phyloP scores from a whole-genome alignment of 2,888 invertebrate genomes.

The Leptopilina drosophilae region DNA sequence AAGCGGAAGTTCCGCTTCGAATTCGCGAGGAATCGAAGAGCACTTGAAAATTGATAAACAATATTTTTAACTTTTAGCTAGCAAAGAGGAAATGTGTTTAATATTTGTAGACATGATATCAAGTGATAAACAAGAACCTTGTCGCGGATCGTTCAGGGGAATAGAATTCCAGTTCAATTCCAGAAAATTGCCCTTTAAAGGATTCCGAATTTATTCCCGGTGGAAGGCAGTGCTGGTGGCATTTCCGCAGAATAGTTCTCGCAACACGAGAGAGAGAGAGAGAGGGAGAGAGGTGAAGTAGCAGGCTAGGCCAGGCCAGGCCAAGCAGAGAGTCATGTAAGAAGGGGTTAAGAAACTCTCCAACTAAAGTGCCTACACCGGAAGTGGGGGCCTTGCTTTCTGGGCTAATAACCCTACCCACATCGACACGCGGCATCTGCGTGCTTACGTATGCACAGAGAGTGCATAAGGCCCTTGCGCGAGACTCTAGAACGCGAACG shows the following conservation, averaged over 20 bases:
- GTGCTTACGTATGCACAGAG: conserved; percentile 59
- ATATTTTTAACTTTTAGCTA: no score
- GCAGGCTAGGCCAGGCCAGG: conserved; percentile 48
- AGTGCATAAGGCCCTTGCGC: conserved; percentile 45
- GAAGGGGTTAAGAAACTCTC: conserved; percentile 77
- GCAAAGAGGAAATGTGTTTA: no score
- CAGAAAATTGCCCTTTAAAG: no score
- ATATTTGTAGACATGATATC: no score
- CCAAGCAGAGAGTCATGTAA: conserved; percentile 54
- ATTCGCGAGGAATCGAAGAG: not conserved
- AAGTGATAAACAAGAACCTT: no score
- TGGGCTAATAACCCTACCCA: conserved; percentile 77
- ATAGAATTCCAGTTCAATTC: no score
- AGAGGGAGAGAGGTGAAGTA: not conserved
- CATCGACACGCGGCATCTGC: conserved; percentile 70
- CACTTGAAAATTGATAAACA: not conserved
- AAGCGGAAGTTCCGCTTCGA: not conserved
- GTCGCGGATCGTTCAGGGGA: no score
- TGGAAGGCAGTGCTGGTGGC: not conserved
- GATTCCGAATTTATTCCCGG: no score
- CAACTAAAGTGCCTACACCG: conserved; percentile 75
- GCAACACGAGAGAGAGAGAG: conserved; percentile 1
- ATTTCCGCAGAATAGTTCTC: conserved; percentile 27
- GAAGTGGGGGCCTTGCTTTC: conserved; percentile 77
- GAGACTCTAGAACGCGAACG: conserved; percentile 31